phyloP scores from a whole-genome alignment of 2,797 vertebrate species.

The Cheirogaleus major region DNA sequence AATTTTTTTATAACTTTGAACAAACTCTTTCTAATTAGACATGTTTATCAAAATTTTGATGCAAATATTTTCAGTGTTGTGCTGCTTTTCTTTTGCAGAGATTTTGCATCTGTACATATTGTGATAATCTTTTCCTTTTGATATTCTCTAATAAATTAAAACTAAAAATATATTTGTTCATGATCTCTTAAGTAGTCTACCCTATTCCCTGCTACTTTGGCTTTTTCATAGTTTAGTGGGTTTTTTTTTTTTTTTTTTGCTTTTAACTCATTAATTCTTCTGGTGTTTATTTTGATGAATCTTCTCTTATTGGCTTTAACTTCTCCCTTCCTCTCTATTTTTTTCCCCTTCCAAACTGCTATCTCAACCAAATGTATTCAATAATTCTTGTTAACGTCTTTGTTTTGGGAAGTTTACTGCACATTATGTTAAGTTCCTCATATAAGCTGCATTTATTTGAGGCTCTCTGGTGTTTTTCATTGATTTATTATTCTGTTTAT shows the following conservation, averaged over 20 bases:
- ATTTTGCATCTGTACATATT: neutral
- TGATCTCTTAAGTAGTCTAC: neutral
- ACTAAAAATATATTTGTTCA: neutral
- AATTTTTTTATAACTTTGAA: neutral
- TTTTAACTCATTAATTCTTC: neutral
- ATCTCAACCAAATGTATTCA: neutral
- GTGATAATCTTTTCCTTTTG: neutral
- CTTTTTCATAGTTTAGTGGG: neutral
- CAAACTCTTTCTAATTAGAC: neutral
- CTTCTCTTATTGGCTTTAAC: neutral
- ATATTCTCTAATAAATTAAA: neutral
- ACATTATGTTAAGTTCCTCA: neutral
- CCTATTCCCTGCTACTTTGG: neutral
- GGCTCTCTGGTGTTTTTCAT: neutral
- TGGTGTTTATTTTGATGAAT: neutral
- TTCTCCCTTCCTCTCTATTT: neutral
- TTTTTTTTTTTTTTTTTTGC: neutral
- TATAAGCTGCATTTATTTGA: neutral
- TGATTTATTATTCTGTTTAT: neutral
- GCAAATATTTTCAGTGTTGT: slow-evolving; percentile 2
- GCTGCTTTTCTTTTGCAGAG: neutral
- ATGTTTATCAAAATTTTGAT: neutral
- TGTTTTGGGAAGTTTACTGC: neutral
- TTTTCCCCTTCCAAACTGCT: neutral
- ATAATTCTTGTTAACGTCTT: neutral